Evolutionary conservation across 2,113 vertebrate species (phyloP).

Genomic region (Tychaedon coryphoeus): DNA sequence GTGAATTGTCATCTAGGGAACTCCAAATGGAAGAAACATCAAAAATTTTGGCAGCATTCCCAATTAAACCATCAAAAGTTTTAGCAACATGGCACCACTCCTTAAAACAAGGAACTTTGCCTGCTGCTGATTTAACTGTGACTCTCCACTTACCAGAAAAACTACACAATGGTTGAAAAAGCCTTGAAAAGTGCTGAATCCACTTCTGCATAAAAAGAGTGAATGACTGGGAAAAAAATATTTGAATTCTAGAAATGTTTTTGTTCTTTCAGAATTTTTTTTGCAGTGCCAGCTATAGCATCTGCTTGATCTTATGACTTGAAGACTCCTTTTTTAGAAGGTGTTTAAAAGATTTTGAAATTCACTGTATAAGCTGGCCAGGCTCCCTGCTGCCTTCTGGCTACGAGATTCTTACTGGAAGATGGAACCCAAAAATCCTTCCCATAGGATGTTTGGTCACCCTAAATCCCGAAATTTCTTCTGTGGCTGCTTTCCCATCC

Average conservation of each 20-base stretch:
- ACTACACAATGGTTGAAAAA: background rate
- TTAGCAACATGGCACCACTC: background rate
- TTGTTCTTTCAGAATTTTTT: too few species aligned
- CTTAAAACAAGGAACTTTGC: background rate
- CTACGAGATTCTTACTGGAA: background rate
- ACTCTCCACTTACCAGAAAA: background rate
- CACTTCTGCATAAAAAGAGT: background rate
- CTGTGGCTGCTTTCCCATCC: background rate
- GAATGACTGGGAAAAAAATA: background rate
- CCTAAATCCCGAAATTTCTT: background rate
- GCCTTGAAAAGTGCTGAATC: background rate
- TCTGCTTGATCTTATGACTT: background rate
- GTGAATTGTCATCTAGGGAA: conserved; percentile 22
- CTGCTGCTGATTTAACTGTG: too few species aligned
- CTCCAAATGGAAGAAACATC: conserved; percentile 47
- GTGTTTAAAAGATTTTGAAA: background rate
- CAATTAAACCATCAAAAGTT: background rate
- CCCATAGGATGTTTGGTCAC: background rate
- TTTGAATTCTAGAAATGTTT: background rate
- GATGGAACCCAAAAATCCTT: background rate
- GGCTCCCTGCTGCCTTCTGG: background rate
- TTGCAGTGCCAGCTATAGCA: background rate
- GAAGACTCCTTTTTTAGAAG: background rate
- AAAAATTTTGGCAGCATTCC: background rate
- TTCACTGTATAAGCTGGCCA: background rate